Evolutionary conservation across 2,888 invertebrate species (phyloP).

Genomic region (Agrilus cyanescens): DNA sequence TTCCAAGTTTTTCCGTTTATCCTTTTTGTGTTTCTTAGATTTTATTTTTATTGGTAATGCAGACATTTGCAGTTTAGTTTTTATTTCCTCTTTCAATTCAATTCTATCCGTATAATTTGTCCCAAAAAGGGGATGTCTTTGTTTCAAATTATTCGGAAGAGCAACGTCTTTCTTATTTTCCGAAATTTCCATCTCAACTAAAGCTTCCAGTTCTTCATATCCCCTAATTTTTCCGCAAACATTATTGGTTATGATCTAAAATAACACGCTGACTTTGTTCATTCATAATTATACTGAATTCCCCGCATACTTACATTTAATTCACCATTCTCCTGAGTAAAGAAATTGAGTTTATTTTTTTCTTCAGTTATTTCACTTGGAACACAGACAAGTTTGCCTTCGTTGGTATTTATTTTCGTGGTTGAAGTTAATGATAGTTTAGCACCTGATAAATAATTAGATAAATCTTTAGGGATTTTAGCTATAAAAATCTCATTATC

Average conservation of each 20-base stretch:
- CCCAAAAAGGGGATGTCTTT: conserved; percentile 16
- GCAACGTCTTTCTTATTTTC: conserved; percentile 3
- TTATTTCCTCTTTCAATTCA: conserved; percentile 10
- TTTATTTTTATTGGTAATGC: conserved; percentile 5
- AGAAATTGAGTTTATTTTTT: no score
- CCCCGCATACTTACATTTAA: no score
- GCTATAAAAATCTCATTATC: no score
- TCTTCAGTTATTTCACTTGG: no score
- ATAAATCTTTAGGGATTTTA: no score
- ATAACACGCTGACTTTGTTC: background rate
- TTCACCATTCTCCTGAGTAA: no score
- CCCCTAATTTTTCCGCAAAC: conserved; percentile 8
- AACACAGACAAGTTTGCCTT: no score
- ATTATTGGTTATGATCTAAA: conserved; percentile 4
- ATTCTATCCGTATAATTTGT: conserved; percentile 12
- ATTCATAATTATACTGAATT: no score
- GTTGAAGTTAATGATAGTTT: no score
- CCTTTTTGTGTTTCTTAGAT: conserved; percentile 9
- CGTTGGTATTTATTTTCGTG: no score
- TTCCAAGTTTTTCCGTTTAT: conserved; percentile 2
- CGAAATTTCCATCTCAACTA: conserved; percentile 2
- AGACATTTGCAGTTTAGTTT: conserved; percentile 9
- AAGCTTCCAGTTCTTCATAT: conserved; percentile 8
- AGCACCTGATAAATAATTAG: no score
- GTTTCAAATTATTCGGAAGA: conserved; percentile 12